These are phyloP conservation scores for Potamilus streckersoni DNA, from an alignment of 1,140 invertebrate genomes.

Conservation along the genomic window DNA sequence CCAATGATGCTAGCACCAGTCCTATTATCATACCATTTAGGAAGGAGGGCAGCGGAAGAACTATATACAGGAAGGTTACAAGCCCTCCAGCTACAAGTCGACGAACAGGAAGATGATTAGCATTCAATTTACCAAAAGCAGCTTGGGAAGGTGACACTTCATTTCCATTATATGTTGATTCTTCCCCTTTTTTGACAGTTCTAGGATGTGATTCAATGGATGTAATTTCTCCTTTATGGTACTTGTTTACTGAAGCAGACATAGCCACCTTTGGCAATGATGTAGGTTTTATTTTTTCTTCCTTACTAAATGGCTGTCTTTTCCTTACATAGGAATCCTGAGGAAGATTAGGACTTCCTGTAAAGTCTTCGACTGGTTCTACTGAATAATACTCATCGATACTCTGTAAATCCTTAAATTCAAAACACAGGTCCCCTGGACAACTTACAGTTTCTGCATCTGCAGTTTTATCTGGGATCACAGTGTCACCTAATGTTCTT, in stretches of 20 bases:
- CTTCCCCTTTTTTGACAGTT: not conserved
- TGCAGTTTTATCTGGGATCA: not conserved
- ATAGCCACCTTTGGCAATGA: constrained; percentile 9
- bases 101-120: constrained; percentile 31
- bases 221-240: constrained; percentile 28
- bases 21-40: constrained; percentile 61
- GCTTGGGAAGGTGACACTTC: not conserved
- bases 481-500: not conserved
- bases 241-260: constrained; percentile 17
- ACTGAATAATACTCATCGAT: constrained; percentile 19
- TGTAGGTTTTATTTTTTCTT: too few species aligned
- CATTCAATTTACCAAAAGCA: not conserved
- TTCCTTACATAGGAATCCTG: too few species aligned
- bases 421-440: too few species aligned
- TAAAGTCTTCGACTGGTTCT: constrained; percentile 47
- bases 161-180: not conserved
- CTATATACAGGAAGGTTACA: constrained; percentile 51
- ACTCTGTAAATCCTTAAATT: constrained; percentile 10
- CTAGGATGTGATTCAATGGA: not conserved
- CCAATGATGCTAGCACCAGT: constrained; percentile 36
- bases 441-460: constrained; percentile 18
- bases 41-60: constrained; percentile 61
- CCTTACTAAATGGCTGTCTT: too few species aligned
- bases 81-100: constrained; percentile 33
- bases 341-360: constrained; percentile 1